phyloP scores from a whole-genome alignment of 2,888 invertebrate genomes.

The Kryphioiulus occultus region DNA sequence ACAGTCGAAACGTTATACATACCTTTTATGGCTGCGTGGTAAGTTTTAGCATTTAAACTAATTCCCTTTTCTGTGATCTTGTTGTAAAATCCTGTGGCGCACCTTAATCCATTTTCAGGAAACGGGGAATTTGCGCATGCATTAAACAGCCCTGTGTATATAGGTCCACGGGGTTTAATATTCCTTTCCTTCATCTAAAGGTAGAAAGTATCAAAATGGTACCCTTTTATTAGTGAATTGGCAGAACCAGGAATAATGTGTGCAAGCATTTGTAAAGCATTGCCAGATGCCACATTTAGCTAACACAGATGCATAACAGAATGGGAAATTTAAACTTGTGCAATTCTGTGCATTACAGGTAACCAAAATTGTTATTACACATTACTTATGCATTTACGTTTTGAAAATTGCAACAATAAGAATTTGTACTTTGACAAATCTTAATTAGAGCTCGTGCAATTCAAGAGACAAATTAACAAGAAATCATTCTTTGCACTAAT shows the following conservation, averaged over 20 bases:
- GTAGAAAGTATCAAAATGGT: not conserved
- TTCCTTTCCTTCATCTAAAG: conserved; percentile 77
- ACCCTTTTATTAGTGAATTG: not conserved
- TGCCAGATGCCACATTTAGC: no score
- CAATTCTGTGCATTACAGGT: no score
- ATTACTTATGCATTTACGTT: no score
- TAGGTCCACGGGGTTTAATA: conserved; percentile 73
- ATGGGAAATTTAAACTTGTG: no score
- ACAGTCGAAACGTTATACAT: not conserved
- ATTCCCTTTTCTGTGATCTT: conserved; percentile 74
- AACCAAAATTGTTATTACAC: no score
- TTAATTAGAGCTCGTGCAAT: no score
- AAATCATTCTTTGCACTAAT: not conserved
- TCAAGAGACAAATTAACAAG: no score
- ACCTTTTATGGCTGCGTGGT: conserved; percentile 85
- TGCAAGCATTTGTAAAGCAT: no score
- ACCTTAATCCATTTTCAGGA: conserved; percentile 72
- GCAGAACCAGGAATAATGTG: no score
- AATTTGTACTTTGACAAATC: no score
- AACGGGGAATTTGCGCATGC: conserved; percentile 82
- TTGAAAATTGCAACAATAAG: no score
- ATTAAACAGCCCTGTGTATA: conserved; percentile 86
- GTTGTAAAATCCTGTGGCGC: conserved; percentile 72
- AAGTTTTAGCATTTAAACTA: conserved; percentile 75
- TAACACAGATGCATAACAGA: no score